Conservation (phyloP, 2,113 vertebrate genomes). For the Callorhinus ursinus region DNA sequence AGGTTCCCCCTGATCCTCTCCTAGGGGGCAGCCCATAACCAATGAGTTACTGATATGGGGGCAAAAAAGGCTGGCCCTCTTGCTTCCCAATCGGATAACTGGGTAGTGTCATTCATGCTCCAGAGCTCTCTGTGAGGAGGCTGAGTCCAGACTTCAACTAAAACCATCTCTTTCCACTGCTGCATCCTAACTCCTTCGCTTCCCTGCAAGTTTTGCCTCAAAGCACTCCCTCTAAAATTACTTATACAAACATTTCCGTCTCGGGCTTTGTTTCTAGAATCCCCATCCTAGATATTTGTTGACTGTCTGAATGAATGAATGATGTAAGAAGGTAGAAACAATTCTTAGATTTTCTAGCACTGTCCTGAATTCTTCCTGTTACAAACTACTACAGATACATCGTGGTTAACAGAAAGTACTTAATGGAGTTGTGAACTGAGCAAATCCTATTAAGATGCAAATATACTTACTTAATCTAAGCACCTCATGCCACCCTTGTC, state of each 20-base stretch:
- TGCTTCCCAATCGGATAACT: background rate
- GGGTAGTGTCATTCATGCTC: background rate
- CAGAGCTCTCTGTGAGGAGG: background rate
- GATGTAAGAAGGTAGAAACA: background rate
- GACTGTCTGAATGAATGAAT: background rate
- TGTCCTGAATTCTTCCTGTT: background rate
- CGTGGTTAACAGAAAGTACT: background rate
- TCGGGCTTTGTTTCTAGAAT: background rate
- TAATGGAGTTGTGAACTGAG: background rate
- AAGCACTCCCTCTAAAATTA: slow-evolving; percentile 33
- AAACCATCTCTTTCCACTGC: background rate
- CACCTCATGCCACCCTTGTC: background rate
- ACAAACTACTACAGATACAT: background rate
- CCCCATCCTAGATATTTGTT: background rate
- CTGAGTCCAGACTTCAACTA: background rate
- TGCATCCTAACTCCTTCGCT: background rate
- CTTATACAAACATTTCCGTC: background rate
- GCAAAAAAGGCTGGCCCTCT: background rate
- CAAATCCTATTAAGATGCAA: background rate
- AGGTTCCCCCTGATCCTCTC: background rate
- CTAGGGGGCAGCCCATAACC: background rate
- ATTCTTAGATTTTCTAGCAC: slow-evolving; percentile 16
- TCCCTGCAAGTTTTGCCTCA: background rate
- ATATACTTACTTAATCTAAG: background rate
- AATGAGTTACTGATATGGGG: background rate